Percentiles rank a stretch among this genome's conserved stretches.
Evolutionary conservation across 2,113 vertebrate genomes (phyloP).

Genomic region (Bufo gargarizans): DNA sequence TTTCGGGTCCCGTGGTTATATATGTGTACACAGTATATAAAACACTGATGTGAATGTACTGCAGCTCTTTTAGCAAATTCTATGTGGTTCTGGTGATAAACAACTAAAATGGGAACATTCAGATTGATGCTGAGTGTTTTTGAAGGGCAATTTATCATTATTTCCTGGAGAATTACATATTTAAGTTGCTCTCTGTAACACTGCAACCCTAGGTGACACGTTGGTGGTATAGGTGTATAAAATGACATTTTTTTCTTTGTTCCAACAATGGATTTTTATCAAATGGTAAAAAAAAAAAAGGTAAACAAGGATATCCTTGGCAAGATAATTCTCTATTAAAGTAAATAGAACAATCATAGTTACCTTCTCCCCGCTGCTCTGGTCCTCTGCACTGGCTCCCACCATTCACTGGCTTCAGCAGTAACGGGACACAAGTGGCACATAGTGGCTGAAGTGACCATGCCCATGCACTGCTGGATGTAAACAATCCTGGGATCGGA

Average conservation of each 20-base stretch:
- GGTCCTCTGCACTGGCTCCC: too few relatives aligned
- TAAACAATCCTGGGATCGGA: too few relatives aligned
- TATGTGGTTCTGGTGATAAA: background rate
- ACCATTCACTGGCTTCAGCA: too few relatives aligned
- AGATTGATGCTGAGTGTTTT: background rate
- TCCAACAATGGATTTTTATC: background rate
- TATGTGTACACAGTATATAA: constrained; percentile 22
- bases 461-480: too few relatives aligned
- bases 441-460: too few relatives aligned
- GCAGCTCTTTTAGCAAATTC: background rate
- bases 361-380: too few relatives aligned
- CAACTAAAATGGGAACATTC: constrained; percentile 1
- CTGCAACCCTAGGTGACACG: background rate
- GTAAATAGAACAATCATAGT: too few relatives aligned
- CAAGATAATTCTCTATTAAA: background rate
- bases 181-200: background rate
- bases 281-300: background rate
- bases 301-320: background rate
- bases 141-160: background rate
- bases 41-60: background rate
- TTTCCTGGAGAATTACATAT: background rate
- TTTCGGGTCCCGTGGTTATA: constrained; percentile 15
- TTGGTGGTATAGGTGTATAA: background rate
- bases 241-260: background rate
- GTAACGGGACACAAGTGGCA: too few relatives aligned